Conservation (phyloP, 2,113 vertebrate genomes). For the Spea multiplicata region DNA sequence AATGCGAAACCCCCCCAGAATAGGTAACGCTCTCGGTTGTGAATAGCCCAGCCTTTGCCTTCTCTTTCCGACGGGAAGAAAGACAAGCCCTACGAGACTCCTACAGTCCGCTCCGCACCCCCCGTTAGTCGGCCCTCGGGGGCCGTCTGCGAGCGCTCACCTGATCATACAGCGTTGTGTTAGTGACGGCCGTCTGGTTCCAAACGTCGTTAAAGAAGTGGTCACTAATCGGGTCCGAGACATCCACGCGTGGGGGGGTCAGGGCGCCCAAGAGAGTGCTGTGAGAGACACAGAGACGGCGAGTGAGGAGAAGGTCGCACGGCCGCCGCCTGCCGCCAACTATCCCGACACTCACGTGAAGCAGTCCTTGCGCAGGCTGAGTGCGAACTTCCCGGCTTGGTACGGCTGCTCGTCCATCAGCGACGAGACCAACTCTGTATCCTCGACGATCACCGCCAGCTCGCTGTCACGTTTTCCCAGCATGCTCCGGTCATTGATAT, state of each 20-base stretch:
- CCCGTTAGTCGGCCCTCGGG: no score
- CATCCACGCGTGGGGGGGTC: constrained; percentile 62
- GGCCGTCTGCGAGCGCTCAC: constrained; percentile 51
- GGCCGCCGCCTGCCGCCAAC: no score
- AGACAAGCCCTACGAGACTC: no score
- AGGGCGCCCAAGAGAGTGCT: constrained; percentile 75
- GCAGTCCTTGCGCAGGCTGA: constrained; percentile 80
- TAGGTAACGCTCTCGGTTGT: no score
- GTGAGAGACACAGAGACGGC: background rate
- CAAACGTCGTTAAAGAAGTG: constrained; percentile 76
- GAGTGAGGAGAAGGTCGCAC: background rate
- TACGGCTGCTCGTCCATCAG: constrained; percentile 79
- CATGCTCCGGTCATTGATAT: constrained; percentile 90
- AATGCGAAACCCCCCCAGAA: no score
- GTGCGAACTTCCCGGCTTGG: constrained; percentile 76
- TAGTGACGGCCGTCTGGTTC: constrained; percentile 70
- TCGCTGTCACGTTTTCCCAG: constrained; percentile 84
- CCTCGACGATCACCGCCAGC: constrained; percentile 82
- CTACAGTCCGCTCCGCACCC: no score
- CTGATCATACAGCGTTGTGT: constrained; percentile 78
- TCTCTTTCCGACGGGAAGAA: no score
- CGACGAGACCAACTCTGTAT: constrained; percentile 74
- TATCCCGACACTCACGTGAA: constrained; percentile 69
- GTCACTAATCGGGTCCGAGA: constrained; percentile 78
- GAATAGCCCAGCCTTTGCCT: no score